Conservation (phyloP, 2,113 vertebrate genomes). For the Hemiscyllium ocellatum region DNA sequence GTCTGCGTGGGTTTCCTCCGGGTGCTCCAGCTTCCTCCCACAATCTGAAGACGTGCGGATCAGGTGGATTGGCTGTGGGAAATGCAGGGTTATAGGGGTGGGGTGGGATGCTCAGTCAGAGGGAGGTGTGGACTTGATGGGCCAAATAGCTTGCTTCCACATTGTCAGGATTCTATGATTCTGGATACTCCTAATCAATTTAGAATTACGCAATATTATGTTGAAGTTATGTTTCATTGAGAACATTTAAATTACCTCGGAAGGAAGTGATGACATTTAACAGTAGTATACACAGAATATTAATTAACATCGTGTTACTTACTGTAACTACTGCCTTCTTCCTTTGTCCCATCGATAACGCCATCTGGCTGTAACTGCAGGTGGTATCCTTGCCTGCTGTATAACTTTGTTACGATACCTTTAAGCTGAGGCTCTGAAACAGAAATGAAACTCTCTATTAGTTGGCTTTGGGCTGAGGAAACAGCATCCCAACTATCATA, state of each 20-base stretch:
- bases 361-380: constrained; percentile 97
- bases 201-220: neutral
- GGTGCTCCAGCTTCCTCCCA: too few relatives aligned
- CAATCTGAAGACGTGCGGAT: too few relatives aligned
- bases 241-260: neutral
- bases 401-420: constrained; percentile 97
- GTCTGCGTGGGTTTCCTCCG: too few relatives aligned
- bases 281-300: neutral
- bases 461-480: neutral
- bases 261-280: neutral
- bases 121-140: too few relatives aligned
- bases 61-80: too few relatives aligned
- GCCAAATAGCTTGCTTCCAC: too few relatives aligned
- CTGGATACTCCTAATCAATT: too few relatives aligned
- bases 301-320: constrained; percentile 54
- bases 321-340: constrained; percentile 95
- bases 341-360: constrained; percentile 96
- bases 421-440: constrained; percentile 95
- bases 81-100: too few relatives aligned
- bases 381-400: constrained; percentile 97
- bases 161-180: too few relatives aligned
- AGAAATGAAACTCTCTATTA: neutral
- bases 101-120: too few relatives aligned
- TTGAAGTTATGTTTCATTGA: neutral
- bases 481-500: too few relatives aligned